Base-by-base conservation (phyloP, 2,797 vertebrate species). In the Sebastes iracundus region DNA sequence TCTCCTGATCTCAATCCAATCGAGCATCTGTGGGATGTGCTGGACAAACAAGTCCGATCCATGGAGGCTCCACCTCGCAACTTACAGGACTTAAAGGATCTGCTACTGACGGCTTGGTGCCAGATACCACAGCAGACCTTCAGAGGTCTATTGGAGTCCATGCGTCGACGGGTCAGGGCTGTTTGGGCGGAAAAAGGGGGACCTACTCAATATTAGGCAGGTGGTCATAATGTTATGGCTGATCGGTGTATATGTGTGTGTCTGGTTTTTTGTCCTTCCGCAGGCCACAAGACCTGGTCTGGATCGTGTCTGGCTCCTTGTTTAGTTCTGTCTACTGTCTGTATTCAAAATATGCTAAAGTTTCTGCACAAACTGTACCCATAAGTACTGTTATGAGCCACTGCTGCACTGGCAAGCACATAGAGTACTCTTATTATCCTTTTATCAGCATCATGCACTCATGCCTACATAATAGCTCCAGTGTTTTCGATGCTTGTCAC, bases 351-450 rank as follows among this genome's bases (percentile, higher is more conserved):
- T 59, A 35, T 59, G 23, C 60, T 64, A 14, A 69, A 62, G 61
- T 18, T 65, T 42, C 30, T 79, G 58, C 28, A 70, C 81, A 78
- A 58, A 73, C 33, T 68, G 61, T 80, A 8, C 71, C 56, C 9
- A 16, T 67, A 75, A 46, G 33, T 53, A 56, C 25, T 65, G 23
- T 33, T 73, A 2, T 69, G 68, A 70, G 77, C 77, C 7, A 25
- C 55, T 55, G 53, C 85, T 87, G 82, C 75, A 75, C 80, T 90
- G 85, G 85, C 80, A 79, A 53, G 80, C 74, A 85, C 88, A 87
- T 16, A 10, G 38, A 70, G 85, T 81, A 11, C 83, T 79, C n/a
- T 66, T 84, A 30, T 85, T 63, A 79, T 84, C 87, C 63, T n/a
- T 81, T 83, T 75, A 84, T 89, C 75, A 61, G 84, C 83, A 77